Conservation (phyloP, 2,888 invertebrate species). For the Beris morrisii region DNA sequence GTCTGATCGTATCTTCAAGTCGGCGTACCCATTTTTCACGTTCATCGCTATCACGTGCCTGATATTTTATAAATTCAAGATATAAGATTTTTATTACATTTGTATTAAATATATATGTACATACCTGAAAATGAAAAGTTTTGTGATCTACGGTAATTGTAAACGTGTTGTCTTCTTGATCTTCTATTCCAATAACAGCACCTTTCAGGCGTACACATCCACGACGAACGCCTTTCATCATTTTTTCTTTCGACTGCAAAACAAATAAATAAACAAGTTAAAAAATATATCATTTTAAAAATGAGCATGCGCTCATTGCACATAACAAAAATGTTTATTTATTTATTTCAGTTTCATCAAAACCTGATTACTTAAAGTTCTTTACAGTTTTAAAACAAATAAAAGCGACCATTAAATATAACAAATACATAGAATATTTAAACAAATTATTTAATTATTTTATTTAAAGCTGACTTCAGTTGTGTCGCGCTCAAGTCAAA, state of each 20-base stretch:
- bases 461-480: too few species aligned
- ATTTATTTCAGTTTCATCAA: too few species aligned
- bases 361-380: too few species aligned
- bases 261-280: constrained; percentile 35
- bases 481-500: too few species aligned
- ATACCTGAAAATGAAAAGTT: constrained; percentile 95
- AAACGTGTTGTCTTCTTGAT: constrained; percentile 98
- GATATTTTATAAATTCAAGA: constrained; percentile 63
- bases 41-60: constrained; percentile 93
- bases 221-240: constrained; percentile 94
- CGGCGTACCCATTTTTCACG: constrained; percentile 95
- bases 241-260: constrained; percentile 95
- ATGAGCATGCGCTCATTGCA: not conserved
- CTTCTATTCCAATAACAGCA: constrained; percentile 97
- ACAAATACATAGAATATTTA: too few species aligned
- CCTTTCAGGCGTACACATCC: constrained; percentile 97
- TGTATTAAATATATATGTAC: constrained; percentile 32
- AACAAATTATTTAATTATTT: too few species aligned
- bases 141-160: constrained; percentile 99
- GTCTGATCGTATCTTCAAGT: constrained; percentile 89
- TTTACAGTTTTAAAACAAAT: too few species aligned
- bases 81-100: constrained; percentile 16
- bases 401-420: too few species aligned
- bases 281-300: not conserved
- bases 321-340: too few species aligned